Evolutionary conservation across 2,113 vertebrate species (phyloP).

Genomic region (Nothobranchius furzeri): DNA sequence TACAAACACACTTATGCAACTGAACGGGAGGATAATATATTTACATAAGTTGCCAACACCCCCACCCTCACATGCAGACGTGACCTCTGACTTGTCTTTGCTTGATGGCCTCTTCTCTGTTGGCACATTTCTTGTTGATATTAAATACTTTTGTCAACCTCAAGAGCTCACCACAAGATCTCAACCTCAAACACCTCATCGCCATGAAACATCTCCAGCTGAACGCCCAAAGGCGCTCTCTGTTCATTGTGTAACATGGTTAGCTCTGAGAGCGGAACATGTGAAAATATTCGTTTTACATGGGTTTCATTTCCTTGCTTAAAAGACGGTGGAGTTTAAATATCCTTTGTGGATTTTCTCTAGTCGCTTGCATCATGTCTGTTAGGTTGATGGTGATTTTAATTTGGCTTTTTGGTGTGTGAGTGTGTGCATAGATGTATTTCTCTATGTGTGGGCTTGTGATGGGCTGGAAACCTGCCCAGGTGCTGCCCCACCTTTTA

Average conservation of each 20-base stretch:
- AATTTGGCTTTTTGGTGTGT: too few species aligned
- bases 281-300: background rate
- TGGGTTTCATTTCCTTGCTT: too few species aligned
- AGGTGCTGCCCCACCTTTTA: too few species aligned
- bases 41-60: slow-evolving; percentile 32
- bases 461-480: too few species aligned
- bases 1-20: slow-evolving; percentile 9
- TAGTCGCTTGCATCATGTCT: too few species aligned
- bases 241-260: background rate
- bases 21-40: slow-evolving; percentile 37
- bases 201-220: slow-evolving; percentile 20
- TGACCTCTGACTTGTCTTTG: slow-evolving; percentile 50
- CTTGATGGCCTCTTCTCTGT: slow-evolving; percentile 32
- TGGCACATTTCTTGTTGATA: slow-evolving; percentile 44
- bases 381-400: too few species aligned
- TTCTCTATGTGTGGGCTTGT: too few species aligned
- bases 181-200: slow-evolving; percentile 33
- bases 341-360: too few species aligned
- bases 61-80: slow-evolving; percentile 16
- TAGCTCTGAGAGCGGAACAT: background rate
- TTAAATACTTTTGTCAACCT: slow-evolving; percentile 47
- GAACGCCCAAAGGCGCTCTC: slow-evolving; percentile 22
- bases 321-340: too few species aligned
- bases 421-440: too few species aligned
- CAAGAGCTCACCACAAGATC: slow-evolving; percentile 36